Evolutionary conservation across 53 echinoderm and acorn worm species (phyloP).

Genomic region (Patiria pectinifera): DNA sequence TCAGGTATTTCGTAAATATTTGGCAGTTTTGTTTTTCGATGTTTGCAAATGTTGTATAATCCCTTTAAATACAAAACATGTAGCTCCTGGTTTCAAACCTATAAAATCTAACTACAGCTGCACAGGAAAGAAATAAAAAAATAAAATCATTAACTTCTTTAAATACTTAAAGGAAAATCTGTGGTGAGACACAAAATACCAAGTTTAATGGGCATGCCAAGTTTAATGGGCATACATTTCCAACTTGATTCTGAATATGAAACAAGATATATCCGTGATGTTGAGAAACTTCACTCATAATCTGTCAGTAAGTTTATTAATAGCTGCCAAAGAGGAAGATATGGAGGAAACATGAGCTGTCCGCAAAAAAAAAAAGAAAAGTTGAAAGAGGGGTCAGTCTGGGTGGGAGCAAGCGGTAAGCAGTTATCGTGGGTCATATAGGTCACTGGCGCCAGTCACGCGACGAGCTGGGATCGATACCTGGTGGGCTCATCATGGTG

Average conservation of each 20-base stretch:
- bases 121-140: too few relatives aligned
- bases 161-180: too few relatives aligned
- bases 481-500: not conserved
- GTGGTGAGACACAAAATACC: too few relatives aligned
- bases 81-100: too few relatives aligned
- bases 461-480: not conserved
- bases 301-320: constrained; percentile 3
- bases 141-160: too few relatives aligned
- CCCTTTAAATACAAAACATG: too few relatives aligned
- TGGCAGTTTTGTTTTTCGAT: too few relatives aligned
- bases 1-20: too few relatives aligned
- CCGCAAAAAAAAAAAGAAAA: too few relatives aligned
- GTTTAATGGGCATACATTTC: too few relatives aligned
- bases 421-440: not conserved
- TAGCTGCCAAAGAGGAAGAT: not conserved
- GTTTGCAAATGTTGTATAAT: too few relatives aligned
- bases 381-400: constrained; percentile 1
- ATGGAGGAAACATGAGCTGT: not conserved
- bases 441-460: not conserved
- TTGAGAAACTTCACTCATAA: not conserved
- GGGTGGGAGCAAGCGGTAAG: not conserved
- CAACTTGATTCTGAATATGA: not conserved
- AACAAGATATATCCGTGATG: not conserved
- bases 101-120: too few relatives aligned
- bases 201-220: not conserved